Evolutionary conservation across 1,140 invertebrate genomes (phyloP).

Genomic region (Drosophila hydei): DNA sequence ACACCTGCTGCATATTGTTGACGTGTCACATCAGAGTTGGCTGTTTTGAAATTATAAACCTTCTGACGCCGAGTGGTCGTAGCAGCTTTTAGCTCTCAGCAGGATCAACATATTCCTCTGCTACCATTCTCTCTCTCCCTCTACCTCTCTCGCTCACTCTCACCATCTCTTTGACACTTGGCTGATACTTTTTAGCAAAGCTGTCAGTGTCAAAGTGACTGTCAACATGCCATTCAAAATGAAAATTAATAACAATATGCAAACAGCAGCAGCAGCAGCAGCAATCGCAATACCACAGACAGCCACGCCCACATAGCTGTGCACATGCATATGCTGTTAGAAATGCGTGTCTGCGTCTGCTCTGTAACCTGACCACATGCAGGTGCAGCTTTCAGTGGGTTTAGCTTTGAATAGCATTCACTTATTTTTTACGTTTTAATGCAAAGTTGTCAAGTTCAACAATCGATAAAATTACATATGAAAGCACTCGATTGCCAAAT

Average conservation of each 20-base stretch:
- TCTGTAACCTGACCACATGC: conserved; percentile 45
- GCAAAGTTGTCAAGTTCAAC: conserved; percentile 49
- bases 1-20: conserved; percentile 72
- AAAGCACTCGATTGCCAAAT: conserved; percentile 29
- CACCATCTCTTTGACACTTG: conserved; percentile 19
- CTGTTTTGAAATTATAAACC: conserved; percentile 73
- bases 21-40: conserved; percentile 61
- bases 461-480: conserved; percentile 36
- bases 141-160: conserved; percentile 1
- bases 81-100: conserved; percentile 27
- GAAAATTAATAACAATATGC: conserved; percentile 74
- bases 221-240: conserved; percentile 76
- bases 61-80: conserved; percentile 56
- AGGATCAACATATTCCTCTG: conserved; percentile 25
- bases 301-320: conserved; percentile 32
- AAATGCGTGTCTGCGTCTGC: conserved; percentile 6
- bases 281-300: conserved; percentile 26
- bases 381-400: conserved; percentile 47
- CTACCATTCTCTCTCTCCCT: conserved; percentile 4
- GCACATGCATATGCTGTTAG: too few relatives aligned
- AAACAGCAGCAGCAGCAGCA: conserved; percentile 54
- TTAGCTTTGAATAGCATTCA: conserved; percentile 34
- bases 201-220: conserved; percentile 73
- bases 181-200: conserved; percentile 62
- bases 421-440: conserved; percentile 27